Conservation (phyloP, 2,797 vertebrate genomes). For the Eurystomus glaucurus region DNA sequence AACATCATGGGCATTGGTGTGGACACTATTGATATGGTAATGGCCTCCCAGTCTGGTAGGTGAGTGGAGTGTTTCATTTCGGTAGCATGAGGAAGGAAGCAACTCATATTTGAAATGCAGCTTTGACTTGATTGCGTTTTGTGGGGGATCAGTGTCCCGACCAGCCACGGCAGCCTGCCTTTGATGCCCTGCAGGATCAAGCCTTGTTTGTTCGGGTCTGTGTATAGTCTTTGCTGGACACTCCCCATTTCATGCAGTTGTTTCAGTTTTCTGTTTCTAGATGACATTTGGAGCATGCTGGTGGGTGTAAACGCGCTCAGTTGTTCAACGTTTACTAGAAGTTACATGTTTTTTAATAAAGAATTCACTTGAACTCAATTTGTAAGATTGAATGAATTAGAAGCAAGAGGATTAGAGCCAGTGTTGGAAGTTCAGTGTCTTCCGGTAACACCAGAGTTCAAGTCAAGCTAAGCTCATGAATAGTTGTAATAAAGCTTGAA, state of each 20-base stretch:
- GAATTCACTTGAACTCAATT: neutral
- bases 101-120: neutral
- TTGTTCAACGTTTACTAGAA: neutral
- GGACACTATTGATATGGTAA: constrained; percentile 95
- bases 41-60: constrained; percentile 94
- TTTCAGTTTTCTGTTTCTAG: neutral
- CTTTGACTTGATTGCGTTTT: neutral
- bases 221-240: neutral
- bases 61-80: constrained; percentile 57
- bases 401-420: neutral
- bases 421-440: neutral
- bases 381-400: neutral
- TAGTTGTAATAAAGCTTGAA: neutral
- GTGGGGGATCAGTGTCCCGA: fast-evolving
- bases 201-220: neutral
- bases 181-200: neutral
- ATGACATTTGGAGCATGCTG: neutral
- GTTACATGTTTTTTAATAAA: neutral
- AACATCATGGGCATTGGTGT: constrained; percentile 98
- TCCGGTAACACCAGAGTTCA: neutral
- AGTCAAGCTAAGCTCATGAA: neutral
- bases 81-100: neutral
- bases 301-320: neutral
- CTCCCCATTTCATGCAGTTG: neutral
- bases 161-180: neutral